Evolutionary conservation across 2,797 vertebrate genomes (phyloP), one percentile per base, ranked within the genome.

Genomic region (Anguilla marmorata): DNA sequence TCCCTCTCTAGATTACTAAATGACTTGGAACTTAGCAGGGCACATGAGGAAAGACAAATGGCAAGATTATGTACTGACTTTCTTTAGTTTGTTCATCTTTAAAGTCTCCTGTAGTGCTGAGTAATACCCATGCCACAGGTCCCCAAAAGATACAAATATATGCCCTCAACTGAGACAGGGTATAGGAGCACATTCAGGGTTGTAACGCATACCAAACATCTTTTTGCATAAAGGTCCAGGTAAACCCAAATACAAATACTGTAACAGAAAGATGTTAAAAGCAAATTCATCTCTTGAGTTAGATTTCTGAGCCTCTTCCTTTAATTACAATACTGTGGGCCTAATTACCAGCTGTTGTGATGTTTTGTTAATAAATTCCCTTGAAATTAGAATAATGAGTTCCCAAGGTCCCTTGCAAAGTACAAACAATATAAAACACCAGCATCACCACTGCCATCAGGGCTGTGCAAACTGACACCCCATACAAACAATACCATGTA

Each of bases 351-450:
- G 63, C 86, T 85, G 45, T 83, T 86, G 88, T 85, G 86, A 9
- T 86, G 87, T 76, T 86, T 87, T 27, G 88, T 90, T 91, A 88
- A 94, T 94, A 89, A 88, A 89, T 89, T 90, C 87, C 90, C 90
- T 88, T 88, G 30, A 90, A 89, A 88, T 50, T 50, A 66, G 33
- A 83, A 88, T 88, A 88, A 88, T 86, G 74, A 88, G 88, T n/a
- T 86, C 84, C 84, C 87, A 50, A 14, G 84, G 54, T 85, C 66
- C 33, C 74, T 88, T 30, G 30, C 54, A 33, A 74, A 88, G 84
- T 30, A 33, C 54, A 86, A 27, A 86, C 63, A 50, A 41, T 45
- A 11, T 37, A 0, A 24, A 41, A 79, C 41, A 33, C 27, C 84
- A 37, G 48, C 60, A 85, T 27, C n/a, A 52, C 16, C 74, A 30